Conservation (phyloP, 2,888 invertebrate genomes). For the Neoaliturus tenellus region DNA sequence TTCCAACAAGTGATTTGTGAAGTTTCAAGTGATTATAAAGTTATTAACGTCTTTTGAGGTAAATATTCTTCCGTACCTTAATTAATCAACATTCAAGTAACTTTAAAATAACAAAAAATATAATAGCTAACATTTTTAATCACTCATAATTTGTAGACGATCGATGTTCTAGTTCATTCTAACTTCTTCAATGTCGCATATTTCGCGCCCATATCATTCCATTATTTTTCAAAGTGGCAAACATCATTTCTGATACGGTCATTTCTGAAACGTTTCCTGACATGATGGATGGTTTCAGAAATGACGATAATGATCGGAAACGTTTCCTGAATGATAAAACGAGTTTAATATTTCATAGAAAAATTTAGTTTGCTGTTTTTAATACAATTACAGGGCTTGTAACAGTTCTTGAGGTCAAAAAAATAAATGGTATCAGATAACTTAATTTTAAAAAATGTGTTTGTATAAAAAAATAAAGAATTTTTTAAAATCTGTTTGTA, state of each 20-base stretch:
- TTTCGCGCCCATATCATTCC: not conserved
- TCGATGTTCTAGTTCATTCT: not conserved
- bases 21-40: not conserved
- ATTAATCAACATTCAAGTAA: not conserved
- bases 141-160: not conserved
- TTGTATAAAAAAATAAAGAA: no score
- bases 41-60: not conserved
- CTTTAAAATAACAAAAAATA: not conserved
- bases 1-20: not conserved
- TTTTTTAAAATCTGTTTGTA: no score
- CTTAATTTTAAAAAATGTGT: no score
- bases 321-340: not conserved
- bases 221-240: slow-evolving; percentile 19
- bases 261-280: not conserved
- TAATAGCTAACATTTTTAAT: not conserved
- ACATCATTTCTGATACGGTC: not conserved
- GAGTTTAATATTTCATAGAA: no score
- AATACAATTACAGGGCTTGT: no score
- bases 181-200: not conserved
- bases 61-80: not conserved
- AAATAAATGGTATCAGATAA: no score
- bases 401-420: no score
- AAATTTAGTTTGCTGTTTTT: no score
- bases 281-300: not conserved
- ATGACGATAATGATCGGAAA: not conserved